These are phyloP conservation scores for Sussaba pulchella DNA, from an alignment of 2,888 invertebrate genomes.

Conservation along the genomic window DNA sequence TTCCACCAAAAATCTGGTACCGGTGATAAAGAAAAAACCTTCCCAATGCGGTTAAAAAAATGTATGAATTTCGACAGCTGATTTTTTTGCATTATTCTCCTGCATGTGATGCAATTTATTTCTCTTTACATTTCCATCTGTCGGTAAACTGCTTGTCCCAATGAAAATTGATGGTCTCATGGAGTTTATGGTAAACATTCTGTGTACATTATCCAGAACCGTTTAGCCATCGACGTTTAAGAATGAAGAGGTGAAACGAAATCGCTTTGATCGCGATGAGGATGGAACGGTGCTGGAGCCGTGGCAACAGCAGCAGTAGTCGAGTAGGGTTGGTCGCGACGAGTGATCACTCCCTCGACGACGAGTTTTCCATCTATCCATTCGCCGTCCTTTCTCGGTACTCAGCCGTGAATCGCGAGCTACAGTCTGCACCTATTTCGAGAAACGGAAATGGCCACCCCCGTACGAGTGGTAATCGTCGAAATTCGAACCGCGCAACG, in stretches of 20 bases:
- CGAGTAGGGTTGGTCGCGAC: conserved; percentile 9
- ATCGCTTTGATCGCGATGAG: conserved; percentile 47
- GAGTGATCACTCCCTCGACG: conserved; percentile 42
- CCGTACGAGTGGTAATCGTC: conserved; percentile 11
- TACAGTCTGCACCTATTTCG: conserved; percentile 25
- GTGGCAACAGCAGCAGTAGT: not conserved
- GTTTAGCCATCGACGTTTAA: conserved; percentile 37
- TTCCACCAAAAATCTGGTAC: not conserved
- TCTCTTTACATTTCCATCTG: not conserved
- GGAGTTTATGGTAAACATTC: not conserved
- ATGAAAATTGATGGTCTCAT: not conserved
- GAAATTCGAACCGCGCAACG: not conserved
- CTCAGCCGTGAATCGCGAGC: conserved; percentile 17
- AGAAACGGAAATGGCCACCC: not conserved
- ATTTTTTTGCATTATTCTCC: too few species aligned
- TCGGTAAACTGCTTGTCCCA: not conserved
- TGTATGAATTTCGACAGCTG: not conserved
- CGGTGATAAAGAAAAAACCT: not conserved
- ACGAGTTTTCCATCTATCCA: conserved; percentile 38
- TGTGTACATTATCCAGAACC: conserved; percentile 13
- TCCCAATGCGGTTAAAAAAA: not conserved
- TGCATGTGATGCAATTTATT: too few species aligned
- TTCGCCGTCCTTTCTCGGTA: not conserved
- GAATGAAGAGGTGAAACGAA: conserved; percentile 42
- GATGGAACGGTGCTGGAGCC: conserved; percentile 17